Percentiles rank a stretch among this genome's conserved stretches.
Evolutionary conservation across 1,140 invertebrate genomes (phyloP).

Genomic region (Phthorimaea operculella): DNA sequence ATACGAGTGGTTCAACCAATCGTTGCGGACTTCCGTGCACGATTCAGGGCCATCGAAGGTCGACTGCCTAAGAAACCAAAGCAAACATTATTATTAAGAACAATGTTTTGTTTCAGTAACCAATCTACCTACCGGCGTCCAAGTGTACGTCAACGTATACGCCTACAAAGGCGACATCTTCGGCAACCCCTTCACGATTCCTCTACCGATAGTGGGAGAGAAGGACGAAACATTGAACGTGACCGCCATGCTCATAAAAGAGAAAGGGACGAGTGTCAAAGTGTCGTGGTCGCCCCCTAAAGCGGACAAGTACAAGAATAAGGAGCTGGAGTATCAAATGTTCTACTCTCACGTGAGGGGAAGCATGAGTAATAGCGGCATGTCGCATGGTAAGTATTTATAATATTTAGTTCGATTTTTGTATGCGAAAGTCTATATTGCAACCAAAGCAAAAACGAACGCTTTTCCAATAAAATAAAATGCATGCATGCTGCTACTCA

Average conservation of each 20-base stretch:
- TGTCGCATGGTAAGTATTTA: not conserved
- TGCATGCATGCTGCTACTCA: too few species aligned
- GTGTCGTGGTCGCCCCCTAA: conserved; percentile 73
- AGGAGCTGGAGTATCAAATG: conserved; percentile 68
- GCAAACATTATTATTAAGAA: conserved; percentile 9
- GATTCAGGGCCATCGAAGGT: too few species aligned
- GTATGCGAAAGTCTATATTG: too few species aligned
- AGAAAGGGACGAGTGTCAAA: conserved; percentile 72
- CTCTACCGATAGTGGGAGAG: conserved; percentile 67
- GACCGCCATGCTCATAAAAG: conserved; percentile 66
- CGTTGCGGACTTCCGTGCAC: too few species aligned
- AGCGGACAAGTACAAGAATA: conserved; percentile 46
- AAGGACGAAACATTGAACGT: conserved; percentile 54
- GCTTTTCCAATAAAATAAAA: too few species aligned
- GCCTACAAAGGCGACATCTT: conserved; percentile 71
- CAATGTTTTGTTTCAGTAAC: conserved; percentile 48
- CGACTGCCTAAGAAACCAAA: too few species aligned
- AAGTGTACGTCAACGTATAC: conserved; percentile 71
- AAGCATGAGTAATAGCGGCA: not conserved
- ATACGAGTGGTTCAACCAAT: too few species aligned
- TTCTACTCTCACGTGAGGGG: conserved; percentile 22
- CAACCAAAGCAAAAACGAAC: too few species aligned
- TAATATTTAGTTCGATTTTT: too few species aligned
- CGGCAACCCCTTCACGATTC: conserved; percentile 68
- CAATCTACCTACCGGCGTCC: conserved; percentile 66